Conservation (phyloP, 2,888 invertebrate species). For the Sepioteuthis lessoniana region DNA sequence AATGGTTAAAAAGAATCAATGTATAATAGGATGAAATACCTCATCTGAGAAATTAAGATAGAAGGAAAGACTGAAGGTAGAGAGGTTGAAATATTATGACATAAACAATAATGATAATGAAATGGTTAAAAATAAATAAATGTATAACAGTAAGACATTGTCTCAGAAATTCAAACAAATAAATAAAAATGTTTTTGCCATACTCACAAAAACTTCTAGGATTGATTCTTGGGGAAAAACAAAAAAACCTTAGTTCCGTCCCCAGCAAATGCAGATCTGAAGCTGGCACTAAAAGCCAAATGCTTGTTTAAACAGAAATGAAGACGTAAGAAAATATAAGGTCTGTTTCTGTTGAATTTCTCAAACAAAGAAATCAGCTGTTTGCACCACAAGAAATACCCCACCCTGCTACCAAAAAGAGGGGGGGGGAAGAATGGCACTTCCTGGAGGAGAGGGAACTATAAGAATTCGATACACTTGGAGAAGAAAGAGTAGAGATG, state of each 20-base stretch:
- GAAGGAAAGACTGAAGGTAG: neutral
- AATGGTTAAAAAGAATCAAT: too few species aligned
- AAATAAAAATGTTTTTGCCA: neutral
- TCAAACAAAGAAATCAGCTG: conserved; percentile 2
- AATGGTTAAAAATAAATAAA: too few species aligned
- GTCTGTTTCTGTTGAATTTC: neutral
- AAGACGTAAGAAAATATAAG: neutral
- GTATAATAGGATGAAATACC: too few species aligned
- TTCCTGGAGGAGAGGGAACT: neutral
- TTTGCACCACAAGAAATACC: neutral
- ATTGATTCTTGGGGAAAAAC: neutral
- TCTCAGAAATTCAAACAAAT: neutral
- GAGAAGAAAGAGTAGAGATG: neutral
- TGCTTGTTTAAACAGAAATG: neutral
- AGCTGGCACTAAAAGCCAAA: neutral
- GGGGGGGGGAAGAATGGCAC: neutral
- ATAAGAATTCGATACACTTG: neutral
- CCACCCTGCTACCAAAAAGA: neutral
- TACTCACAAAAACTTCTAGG: neutral
- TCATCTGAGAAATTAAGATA: neutral
- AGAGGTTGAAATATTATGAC: too few species aligned
- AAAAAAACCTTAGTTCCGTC: neutral
- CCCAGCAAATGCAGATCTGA: neutral
- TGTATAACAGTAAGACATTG: too few species aligned
- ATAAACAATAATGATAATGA: too few species aligned